Conservation (phyloP, 2,888 invertebrate genomes). For the Abscondita cerata region DNA sequence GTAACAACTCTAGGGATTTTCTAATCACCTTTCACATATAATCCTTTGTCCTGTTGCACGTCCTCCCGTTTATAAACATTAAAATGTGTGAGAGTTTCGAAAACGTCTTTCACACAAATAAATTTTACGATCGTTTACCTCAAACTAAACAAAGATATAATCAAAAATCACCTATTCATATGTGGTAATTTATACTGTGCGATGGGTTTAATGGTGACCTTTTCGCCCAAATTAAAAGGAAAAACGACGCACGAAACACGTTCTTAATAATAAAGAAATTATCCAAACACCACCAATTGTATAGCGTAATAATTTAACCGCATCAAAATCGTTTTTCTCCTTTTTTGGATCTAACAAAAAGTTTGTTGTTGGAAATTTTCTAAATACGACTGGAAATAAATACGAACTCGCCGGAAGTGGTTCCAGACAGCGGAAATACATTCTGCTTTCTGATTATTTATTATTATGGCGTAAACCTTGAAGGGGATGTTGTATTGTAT, state of each 20-base stretch:
- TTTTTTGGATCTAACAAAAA: slow-evolving; percentile 37
- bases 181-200: slow-evolving; percentile 4
- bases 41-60: no score
- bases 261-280: slow-evolving; percentile 1
- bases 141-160: slow-evolving; percentile 5
- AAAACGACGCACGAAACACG: background rate
- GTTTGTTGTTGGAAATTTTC: slow-evolving; percentile 32
- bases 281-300: no score
- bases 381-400: slow-evolving; percentile 36
- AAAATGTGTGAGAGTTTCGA: slow-evolving; percentile 3
- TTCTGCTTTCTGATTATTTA: slow-evolving; percentile 56
- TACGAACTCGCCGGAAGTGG: slow-evolving; percentile 39
- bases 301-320: no score
- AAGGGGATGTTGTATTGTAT: slow-evolving; percentile 49
- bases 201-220: slow-evolving; percentile 3
- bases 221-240: background rate
- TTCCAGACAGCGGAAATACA: slow-evolving; percentile 52
- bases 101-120: slow-evolving; percentile 2
- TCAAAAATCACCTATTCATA: slow-evolving; percentile 5
- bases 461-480: slow-evolving; percentile 52
- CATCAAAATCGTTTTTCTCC: no score
- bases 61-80: no score
- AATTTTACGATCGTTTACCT: background rate
- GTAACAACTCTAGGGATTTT: no score
- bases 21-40: no score